A percentile compares a stretch with the other conserved stretches of the same genome.
Conservation (phyloP, 2,888 invertebrate species). For the Chymomyza procnemis region DNA sequence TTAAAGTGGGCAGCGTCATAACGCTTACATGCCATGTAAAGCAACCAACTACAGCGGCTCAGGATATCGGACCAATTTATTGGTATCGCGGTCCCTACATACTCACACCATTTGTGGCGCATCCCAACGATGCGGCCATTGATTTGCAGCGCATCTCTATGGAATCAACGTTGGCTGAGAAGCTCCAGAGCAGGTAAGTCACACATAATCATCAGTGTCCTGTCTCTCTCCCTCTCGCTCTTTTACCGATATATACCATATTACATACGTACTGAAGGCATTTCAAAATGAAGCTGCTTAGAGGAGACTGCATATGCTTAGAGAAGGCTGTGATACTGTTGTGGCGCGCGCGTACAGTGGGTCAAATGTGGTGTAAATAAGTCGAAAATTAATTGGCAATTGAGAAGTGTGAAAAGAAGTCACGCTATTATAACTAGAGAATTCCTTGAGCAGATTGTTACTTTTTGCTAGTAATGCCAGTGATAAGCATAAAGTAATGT, state of each 20-base stretch:
- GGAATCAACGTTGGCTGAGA: conserved; percentile 80
- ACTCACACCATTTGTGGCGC: conserved; percentile 76
- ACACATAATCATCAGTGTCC: neutral
- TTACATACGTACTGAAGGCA: neutral
- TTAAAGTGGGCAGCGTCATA: conserved; percentile 86
- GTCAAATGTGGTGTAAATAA: neutral
- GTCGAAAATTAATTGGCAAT: too few relatives aligned
- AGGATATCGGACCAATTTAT: conserved; percentile 85
- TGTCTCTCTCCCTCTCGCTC: neutral
- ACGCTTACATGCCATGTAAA: conserved; percentile 85
- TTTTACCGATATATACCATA: neutral
- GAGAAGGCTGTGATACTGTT: neutral
- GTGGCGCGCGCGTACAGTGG: neutral
- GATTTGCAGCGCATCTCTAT: conserved; percentile 78
- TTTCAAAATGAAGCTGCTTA: neutral
- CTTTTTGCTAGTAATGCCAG: too few relatives aligned
- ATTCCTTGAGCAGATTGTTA: too few relatives aligned
- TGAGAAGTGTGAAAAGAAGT: too few relatives aligned
- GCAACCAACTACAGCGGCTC: conserved; percentile 80
- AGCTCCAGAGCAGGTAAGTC: conserved; percentile 83
- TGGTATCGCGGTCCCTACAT: conserved; percentile 83
- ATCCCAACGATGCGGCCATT: conserved; percentile 77
- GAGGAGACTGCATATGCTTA: neutral
- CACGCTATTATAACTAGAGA: too few relatives aligned
- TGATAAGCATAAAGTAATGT: too few relatives aligned